phyloP scores from a whole-genome alignment of 2,888 invertebrate genomes.

The Tetragonula carbonaria region DNA sequence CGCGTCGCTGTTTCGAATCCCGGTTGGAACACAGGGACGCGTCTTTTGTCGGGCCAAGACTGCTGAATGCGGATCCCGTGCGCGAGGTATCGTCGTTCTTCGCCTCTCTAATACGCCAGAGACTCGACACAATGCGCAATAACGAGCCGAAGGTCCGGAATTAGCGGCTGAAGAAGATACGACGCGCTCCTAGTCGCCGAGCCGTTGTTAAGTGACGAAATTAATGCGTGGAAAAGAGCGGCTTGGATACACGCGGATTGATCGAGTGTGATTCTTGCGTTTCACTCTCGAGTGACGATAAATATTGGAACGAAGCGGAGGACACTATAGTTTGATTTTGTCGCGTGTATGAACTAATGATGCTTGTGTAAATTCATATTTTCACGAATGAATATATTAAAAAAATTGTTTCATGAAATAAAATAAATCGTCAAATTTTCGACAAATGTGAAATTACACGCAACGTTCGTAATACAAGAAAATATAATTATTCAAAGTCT shows the following conservation, averaged over 20 bases:
- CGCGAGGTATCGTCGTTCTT: conserved; percentile 55
- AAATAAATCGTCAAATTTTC: no score
- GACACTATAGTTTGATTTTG: no score
- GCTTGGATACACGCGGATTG: neutral
- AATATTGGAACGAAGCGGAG: neutral
- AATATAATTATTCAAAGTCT: no score
- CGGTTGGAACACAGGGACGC: conserved; percentile 47
- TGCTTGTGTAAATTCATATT: no score
- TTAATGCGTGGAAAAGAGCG: neutral
- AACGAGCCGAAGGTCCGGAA: conserved; percentile 50
- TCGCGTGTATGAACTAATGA: no score
- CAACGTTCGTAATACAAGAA: no score
- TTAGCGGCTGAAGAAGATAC: conserved; percentile 34
- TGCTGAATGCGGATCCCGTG: conserved; percentile 55
- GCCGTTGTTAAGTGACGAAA: conserved; percentile 6
- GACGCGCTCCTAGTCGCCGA: neutral
- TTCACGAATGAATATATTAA: no score
- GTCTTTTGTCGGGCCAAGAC: conserved; percentile 68
- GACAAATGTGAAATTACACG: no score
- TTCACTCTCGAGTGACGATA: no score
- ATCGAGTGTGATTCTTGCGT: neutral
- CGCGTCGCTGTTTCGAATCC: conserved; percentile 53
- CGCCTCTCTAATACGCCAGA: conserved; percentile 50
- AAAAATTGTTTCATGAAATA: no score
- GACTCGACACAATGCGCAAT: conserved; percentile 61